Base-by-base conservation (phyloP, 2,888 invertebrate genomes). In the Tetragonula carbonaria region DNA sequence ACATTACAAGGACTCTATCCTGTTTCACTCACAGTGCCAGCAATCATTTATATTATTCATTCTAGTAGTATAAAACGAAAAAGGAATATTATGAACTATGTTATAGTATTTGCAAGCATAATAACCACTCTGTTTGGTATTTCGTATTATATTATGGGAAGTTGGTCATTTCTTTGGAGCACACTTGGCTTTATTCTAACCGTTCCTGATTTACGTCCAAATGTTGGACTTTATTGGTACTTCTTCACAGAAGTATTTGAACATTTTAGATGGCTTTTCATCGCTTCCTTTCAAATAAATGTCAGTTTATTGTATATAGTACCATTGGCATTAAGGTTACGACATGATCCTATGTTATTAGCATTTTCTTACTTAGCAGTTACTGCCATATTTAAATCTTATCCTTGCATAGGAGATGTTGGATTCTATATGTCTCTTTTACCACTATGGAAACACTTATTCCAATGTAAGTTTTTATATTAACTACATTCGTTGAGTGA, bases 231-330 rank as follows among this genome's bases (percentile, higher is more conserved):
- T 2, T 99, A 99, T 95, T 99, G 99, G 99, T 99, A 99, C 93
- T 99, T 99, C 95, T 99, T 99, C 95, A 99, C 99, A 0, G 99
- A 99, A 96, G 99, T 99, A 98, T 99, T 99, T 96, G 99, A 99
- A 92, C 99, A 99, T 95, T 99, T 99, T 93, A 96, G 99, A 73
- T 96, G 97, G 84, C 96, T 99, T 92, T 99, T 99, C 95, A 97
- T 99, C 45, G 98, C 97, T 93, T 98, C 99, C 88, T 99, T 99
- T 94, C 99, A 99, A 96, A 97, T 99, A 90, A 99, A 99, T 95
- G 98, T 98, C 6, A 96, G 99, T 78, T 96, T 99, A 65, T 95
- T 99, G 72, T 99, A 99, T 94, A 96, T 99, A 78, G 95, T 98
- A 23, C 99, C 99, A 0, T 95, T 99, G 50, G 97, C 97, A 13